A percentile compares a stretch with the other conserved stretches of the same genome.
Conservation (phyloP, 2,113 vertebrate genomes). For the Procavia capensis region DNA sequence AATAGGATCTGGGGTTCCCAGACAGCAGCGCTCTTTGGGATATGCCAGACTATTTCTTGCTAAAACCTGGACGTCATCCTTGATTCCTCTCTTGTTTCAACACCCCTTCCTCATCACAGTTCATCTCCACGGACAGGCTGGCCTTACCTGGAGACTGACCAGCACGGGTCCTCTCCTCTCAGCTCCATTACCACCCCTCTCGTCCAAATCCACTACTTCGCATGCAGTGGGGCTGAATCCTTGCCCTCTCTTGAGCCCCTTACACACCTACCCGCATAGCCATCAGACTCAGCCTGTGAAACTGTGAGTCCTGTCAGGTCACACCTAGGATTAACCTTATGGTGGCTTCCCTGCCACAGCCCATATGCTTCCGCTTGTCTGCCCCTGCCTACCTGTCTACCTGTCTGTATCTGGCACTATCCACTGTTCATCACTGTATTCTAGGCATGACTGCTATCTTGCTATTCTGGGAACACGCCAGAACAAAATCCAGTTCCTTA, state of each 20-base stretch:
- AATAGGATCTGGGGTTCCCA: background rate
- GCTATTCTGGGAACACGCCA: background rate
- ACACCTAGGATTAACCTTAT: background rate
- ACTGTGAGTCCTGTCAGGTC: background rate
- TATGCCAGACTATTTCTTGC: background rate
- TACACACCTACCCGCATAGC: accelerated
- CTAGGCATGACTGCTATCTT: background rate
- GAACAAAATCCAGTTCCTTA: background rate
- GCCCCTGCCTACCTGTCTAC: background rate
- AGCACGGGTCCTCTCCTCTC: background rate
- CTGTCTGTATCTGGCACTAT: background rate
- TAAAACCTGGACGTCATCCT: background rate
- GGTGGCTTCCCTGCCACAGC: background rate
- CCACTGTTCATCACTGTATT: background rate
- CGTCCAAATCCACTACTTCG: background rate
- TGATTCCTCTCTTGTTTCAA: background rate
- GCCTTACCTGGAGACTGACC: too few relatives aligned
- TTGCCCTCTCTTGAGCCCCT: background rate
- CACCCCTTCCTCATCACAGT: background rate
- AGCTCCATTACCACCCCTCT: accelerated
- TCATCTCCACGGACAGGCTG: background rate
- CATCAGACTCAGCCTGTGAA: background rate
- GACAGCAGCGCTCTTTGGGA: accelerated
- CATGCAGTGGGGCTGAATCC: background rate
- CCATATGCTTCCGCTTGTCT: accelerated